These are phyloP conservation scores for Saccostrea cuccullata DNA, from an alignment of 1,140 invertebrate species.

Conservation along the genomic window DNA sequence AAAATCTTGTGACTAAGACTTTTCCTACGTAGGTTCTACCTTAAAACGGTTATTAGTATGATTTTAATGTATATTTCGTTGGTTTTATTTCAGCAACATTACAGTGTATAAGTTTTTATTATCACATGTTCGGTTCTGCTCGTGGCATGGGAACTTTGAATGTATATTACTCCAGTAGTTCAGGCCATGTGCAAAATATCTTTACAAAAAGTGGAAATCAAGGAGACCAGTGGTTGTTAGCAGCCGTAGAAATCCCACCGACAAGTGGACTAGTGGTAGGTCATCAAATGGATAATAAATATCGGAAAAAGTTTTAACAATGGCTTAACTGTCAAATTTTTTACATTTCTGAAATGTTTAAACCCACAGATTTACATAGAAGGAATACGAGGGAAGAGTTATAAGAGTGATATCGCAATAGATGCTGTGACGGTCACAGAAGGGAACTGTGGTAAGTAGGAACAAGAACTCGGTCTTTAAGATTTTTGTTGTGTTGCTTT, in stretches of 20 bases:
- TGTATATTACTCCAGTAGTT: background rate
- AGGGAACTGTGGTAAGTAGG: background rate
- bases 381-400: background rate
- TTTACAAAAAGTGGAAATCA: background rate
- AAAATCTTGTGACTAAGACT: too few relatives aligned
- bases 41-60: too few relatives aligned
- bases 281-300: background rate
- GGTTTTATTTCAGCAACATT: background rate
- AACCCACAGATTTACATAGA: background rate
- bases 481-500: too few relatives aligned
- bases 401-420: background rate
- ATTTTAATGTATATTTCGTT: too few relatives aligned
- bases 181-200: background rate
- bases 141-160: constrained; percentile 12
- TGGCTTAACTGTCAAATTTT: background rate
- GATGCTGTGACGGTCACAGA: background rate
- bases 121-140: constrained; percentile 1
- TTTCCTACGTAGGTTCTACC: too few relatives aligned
- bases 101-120: background rate
- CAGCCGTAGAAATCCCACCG: background rate
- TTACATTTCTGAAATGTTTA: background rate
- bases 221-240: background rate
- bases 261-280: background rate
- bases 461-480: too few relatives aligned
- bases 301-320: background rate